phyloP scores from a whole-genome alignment of 2,888 invertebrate genomes.

The Syritta pipiens region DNA sequence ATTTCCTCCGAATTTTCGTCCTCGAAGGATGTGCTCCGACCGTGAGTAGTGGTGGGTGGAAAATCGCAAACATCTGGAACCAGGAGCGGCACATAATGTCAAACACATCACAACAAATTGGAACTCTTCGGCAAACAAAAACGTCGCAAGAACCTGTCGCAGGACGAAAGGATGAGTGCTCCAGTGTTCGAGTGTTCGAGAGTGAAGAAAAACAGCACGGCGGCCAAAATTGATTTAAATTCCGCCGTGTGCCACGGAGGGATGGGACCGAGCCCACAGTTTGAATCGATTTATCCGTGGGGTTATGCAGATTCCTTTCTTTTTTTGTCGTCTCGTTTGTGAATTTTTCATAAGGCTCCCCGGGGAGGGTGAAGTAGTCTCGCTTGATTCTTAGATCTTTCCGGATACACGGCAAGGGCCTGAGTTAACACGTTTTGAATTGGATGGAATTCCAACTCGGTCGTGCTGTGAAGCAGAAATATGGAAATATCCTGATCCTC shows the following conservation, averaged over 20 bases:
- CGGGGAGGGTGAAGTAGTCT: neutral
- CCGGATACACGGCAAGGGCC: conserved; percentile 51
- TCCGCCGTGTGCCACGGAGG: conserved; percentile 11
- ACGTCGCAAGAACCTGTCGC: neutral
- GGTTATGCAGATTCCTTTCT: conserved; percentile 50
- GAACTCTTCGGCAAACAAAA: conserved; percentile 26
- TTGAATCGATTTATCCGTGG: conserved; percentile 55
- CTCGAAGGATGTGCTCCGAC: neutral
- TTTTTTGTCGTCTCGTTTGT: conserved; percentile 13
- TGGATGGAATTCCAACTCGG: conserved; percentile 51
- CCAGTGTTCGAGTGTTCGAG: neutral
- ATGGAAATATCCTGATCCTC: conserved; percentile 63
- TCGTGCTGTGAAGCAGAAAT: conserved; percentile 35
- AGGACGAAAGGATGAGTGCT: neutral
- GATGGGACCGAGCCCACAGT: conserved; percentile 26
- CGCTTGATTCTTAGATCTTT: conserved; percentile 16
- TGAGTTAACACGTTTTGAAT: conserved; percentile 68
- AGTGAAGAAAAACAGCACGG: neutral
- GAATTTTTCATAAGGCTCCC: conserved; percentile 52
- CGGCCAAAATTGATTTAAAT: conserved; percentile 41
- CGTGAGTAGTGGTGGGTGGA: neutral
- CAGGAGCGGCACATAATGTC: conserved; percentile 26
- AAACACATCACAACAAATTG: conserved; percentile 58
- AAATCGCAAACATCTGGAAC: conserved; percentile 50
- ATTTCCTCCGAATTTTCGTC: conserved; percentile 24